Percentiles rank a stretch among this genome's conserved stretches.
These are phyloP conservation scores for Leuciscus idus DNA, from an alignment of 2,113 vertebrate genomes.

Conservation along the genomic window DNA sequence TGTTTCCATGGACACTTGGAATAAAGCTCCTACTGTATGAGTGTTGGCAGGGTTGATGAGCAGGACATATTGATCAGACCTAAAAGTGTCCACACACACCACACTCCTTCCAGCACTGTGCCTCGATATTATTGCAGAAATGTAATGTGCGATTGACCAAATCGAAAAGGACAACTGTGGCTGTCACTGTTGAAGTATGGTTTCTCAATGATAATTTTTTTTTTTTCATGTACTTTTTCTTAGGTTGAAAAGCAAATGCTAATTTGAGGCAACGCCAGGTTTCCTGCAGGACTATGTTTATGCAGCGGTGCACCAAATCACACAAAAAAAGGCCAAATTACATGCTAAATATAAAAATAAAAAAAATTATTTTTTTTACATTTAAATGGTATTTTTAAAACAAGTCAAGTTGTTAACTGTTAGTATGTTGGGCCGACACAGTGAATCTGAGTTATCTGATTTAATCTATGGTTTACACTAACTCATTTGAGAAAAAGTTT, in stretches of 20 bases:
- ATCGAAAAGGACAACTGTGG: background rate
- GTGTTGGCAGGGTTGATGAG: slow-evolving; percentile 14
- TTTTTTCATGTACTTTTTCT: background rate
- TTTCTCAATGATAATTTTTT: background rate
- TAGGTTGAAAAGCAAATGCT: background rate
- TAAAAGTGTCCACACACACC: slow-evolving; percentile 14
- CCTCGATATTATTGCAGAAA: background rate
- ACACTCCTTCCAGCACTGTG: background rate
- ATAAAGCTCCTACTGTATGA: background rate
- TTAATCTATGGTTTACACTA: background rate
- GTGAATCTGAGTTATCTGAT: background rate
- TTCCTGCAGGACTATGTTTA: background rate
- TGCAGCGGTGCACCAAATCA: background rate
- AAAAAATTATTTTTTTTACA: background rate
- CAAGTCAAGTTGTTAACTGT: background rate
- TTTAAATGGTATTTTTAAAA: background rate
- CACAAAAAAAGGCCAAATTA: background rate
- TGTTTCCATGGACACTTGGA: slow-evolving; percentile 53
- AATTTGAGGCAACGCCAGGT: background rate
- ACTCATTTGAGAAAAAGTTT: background rate
- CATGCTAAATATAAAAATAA: background rate
- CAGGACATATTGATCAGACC: slow-evolving; percentile 40
- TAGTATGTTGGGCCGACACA: background rate
- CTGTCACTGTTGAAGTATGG: background rate
- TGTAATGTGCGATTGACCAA: background rate